Base-by-base conservation (phyloP, 2,113 vertebrate species). In the Microcebus ravelobensis region DNA sequence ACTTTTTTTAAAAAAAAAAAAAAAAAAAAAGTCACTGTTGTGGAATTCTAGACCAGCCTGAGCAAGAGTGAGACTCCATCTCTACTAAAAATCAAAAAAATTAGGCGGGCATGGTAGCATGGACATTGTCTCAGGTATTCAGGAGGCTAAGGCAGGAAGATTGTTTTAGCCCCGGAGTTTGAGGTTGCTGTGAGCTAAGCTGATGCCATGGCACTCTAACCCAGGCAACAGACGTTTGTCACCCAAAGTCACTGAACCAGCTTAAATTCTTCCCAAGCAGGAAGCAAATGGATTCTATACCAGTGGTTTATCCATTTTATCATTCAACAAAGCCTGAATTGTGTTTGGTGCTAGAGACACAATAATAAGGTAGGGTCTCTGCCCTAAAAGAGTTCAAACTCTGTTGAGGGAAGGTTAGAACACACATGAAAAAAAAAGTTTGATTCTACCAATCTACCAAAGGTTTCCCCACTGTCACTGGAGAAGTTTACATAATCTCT, bases 231-330 rank as follows among this genome's bases (percentile, higher is more conserved):
- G 52, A 52, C 14, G 4, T 55, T 17, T 55, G 52, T 15, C 52
- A 55, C 52, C 52, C 52, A 63, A 91, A 87, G 27, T 61, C 77
- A 94, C 65, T 73, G 23, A 42, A 39, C 15, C 27, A 39, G 23
- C 11, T 83, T 34, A 88, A 94, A 77, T 80, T 93, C 57, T 87
- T 80, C 59, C n/a, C 76, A 90, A 83, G 90, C 2, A n/a, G 20
- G 14, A 94, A 96, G 90, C 17, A 84, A 93, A 87, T 55, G 52
- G 3, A 59, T 83, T 91, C 48, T 55, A 42, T 7, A 90, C 18
- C 18, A 50, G 25, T 67, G 57, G 31, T 87, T 95, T 65, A n/a
- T 93, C 42, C 9, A 61, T 25, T 36, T 1, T 3, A 31, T 82
- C 55, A 79, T 10, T 90, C 52, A 79, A 25, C 25, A 91, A 94